Percentiles rank a stretch among this genome's conserved stretches.
phyloP scores from a whole-genome alignment of 2,888 invertebrate species.

The Rhingia rostrata region DNA sequence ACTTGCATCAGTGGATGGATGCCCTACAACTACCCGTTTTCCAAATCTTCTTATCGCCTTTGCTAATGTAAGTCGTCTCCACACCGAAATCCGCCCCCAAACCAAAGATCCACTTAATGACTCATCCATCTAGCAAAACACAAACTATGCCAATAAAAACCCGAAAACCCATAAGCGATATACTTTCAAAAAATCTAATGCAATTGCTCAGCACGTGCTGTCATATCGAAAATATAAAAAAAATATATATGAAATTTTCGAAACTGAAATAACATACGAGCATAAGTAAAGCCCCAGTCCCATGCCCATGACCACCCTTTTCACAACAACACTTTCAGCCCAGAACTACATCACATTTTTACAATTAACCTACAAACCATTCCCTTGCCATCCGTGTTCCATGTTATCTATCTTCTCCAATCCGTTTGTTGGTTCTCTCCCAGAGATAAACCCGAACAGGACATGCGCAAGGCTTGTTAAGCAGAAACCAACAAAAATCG shows the following conservation, averaged over 20 bases:
- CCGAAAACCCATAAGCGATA: slow-evolving; percentile 28
- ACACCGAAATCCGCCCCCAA: not conserved
- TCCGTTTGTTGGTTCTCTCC: slow-evolving; percentile 53
- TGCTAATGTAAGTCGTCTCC: slow-evolving; percentile 19
- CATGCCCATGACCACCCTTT: slow-evolving; percentile 5
- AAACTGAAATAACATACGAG: slow-evolving; percentile 37
- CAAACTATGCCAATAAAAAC: slow-evolving; percentile 26
- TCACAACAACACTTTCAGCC: not conserved
- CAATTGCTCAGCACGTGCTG: slow-evolving; percentile 64
- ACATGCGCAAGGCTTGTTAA: slow-evolving; percentile 57
- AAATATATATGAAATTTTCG: slow-evolving; percentile 29
- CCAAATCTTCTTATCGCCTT: slow-evolving; percentile 28
- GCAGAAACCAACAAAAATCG: slow-evolving; percentile 4
- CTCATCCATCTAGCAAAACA: slow-evolving; percentile 22
- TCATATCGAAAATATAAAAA: slow-evolving; percentile 25
- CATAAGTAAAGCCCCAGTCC: slow-evolving; percentile 37
- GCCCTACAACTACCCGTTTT: slow-evolving; percentile 16
- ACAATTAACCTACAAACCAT: slow-evolving; percentile 67
- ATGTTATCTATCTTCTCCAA: slow-evolving; percentile 65
- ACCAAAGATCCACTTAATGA: slow-evolving; percentile 21
- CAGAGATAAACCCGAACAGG: slow-evolving; percentile 60
- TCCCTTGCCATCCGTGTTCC: slow-evolving; percentile 61
- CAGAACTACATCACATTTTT: slow-evolving; percentile 17
- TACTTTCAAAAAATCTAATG: slow-evolving; percentile 37
- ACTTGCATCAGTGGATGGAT: slow-evolving; percentile 22